These are phyloP conservation scores for Cynopterus brachyotis DNA, from an alignment of 2,113 vertebrate genomes.

Conservation along the genomic window DNA sequence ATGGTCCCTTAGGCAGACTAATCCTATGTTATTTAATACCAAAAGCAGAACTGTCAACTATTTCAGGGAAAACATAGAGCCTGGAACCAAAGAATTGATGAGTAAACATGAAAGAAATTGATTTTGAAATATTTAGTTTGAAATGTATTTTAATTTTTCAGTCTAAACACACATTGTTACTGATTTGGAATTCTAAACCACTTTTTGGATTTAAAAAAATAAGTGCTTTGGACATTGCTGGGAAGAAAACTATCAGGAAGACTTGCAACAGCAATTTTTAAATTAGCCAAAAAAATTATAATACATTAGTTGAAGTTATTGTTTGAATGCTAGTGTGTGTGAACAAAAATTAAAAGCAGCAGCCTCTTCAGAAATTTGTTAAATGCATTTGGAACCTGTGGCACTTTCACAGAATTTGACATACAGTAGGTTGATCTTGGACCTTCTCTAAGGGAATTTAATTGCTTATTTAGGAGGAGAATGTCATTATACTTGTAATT, in stretches of 20 bases:
- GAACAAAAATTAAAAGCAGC: slow-evolving; percentile 17
- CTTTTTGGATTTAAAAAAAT: slow-evolving; percentile 60
- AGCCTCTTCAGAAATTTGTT: slow-evolving; percentile 7
- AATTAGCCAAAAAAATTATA: slow-evolving; percentile 28
- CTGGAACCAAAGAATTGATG: slow-evolving; percentile 60
- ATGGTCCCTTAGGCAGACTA: slow-evolving; percentile 53
- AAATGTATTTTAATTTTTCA: slow-evolving; percentile 64
- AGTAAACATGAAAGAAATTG: slow-evolving; percentile 72
- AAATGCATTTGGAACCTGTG: neutral
- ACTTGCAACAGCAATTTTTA: slow-evolving; percentile 57
- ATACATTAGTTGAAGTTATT: slow-evolving; percentile 39
- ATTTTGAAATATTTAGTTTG: slow-evolving; percentile 72
- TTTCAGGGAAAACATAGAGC: slow-evolving; percentile 47
- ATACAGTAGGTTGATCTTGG: neutral
- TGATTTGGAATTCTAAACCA: slow-evolving; percentile 70
- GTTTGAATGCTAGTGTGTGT: neutral
- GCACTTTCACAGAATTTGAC: neutral
- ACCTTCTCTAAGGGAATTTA: neutral
- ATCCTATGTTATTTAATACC: slow-evolving; percentile 64
- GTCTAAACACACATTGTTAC: slow-evolving; percentile 62
- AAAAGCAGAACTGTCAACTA: slow-evolving; percentile 60
- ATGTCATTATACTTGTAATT: neutral
- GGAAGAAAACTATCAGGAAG: slow-evolving; percentile 64
- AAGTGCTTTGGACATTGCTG: slow-evolving; percentile 63
- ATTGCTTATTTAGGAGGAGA: neutral